Conservation (phyloP, 1,140 invertebrate species). For the Polypedilum pembai region DNA sequence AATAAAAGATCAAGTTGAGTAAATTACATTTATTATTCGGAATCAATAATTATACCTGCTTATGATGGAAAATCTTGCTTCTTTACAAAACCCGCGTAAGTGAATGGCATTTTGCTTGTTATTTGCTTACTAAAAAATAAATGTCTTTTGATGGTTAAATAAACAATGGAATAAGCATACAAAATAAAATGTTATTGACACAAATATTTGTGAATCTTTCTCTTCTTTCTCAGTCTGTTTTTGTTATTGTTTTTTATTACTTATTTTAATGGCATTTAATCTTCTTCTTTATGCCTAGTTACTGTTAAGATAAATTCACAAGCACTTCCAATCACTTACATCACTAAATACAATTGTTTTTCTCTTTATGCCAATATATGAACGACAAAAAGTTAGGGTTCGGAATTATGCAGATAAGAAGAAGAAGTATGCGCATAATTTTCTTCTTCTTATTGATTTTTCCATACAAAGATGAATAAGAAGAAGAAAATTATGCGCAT, state of each 20-base stretch:
- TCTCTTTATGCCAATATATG: neutral
- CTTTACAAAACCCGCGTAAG: neutral
- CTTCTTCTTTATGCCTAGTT: neutral
- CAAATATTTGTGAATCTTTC: conserved; percentile 18
- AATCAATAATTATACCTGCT: conserved; percentile 13
- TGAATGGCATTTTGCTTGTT: neutral
- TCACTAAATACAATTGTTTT: neutral
- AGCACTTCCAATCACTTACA: neutral
- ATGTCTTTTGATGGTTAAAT: conserved; percentile 12
- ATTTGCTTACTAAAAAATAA: neutral
- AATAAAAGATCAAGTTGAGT: neutral
- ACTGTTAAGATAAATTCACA: neutral
- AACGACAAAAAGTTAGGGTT: no score
- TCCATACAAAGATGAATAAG: no score
- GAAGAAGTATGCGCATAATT: no score
- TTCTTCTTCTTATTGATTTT: no score
- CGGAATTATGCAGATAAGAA: no score
- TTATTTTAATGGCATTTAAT: no score
- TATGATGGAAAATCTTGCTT: neutral
- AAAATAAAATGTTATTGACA: conserved; percentile 8
- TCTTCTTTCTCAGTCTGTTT: neutral
- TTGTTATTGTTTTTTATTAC: no score
- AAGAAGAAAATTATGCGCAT: no score
- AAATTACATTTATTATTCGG: conserved; percentile 13
- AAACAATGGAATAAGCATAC: conserved; percentile 18